Percentiles rank a stretch among this genome's conserved stretches.
phyloP scores from a whole-genome alignment of 2,113 vertebrate species.

The Labrus mixtus region DNA sequence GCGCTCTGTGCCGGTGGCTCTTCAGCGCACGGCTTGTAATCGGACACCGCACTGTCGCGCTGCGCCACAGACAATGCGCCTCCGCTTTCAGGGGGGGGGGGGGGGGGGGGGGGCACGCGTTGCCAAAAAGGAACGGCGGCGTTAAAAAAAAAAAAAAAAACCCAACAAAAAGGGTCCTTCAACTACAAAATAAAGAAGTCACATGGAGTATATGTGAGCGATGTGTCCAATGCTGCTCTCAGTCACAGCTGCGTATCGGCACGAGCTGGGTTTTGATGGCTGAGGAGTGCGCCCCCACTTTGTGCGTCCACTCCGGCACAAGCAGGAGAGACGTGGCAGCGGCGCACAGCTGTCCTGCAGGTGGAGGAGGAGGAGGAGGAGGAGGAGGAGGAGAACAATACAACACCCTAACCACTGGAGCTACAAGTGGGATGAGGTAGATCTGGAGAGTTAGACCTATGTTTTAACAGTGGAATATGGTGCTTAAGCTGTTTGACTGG shows the following conservation, averaged over 20 bases:
- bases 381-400: constrained; percentile 23
- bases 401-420: not conserved
- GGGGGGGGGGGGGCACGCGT: not conserved
- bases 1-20: constrained; percentile 69
- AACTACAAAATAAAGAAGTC: constrained; percentile 16
- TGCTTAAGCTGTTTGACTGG: too few relatives aligned
- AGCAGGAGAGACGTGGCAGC: constrained; percentile 75
- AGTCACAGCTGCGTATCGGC: constrained; percentile 47
- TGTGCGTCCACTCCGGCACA: constrained; percentile 54
- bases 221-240: constrained; percentile 41
- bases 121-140: constrained; percentile 8
- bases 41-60: constrained; percentile 77
- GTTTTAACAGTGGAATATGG: not conserved
- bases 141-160: not conserved
- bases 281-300: constrained; percentile 66
- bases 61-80: constrained; percentile 75
- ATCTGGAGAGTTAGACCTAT: not conserved
- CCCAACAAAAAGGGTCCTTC: constrained; percentile 17
- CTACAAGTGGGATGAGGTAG: constrained; percentile 34
- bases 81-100: constrained; percentile 31
- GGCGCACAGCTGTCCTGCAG: constrained; percentile 75
- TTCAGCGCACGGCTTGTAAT: constrained; percentile 75
- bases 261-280: constrained; percentile 34
- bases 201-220: constrained; percentile 4
- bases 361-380: constrained; percentile 73